phyloP scores from a whole-genome alignment of 2,113 vertebrate species.

The Peucedramus taeniatus region DNA sequence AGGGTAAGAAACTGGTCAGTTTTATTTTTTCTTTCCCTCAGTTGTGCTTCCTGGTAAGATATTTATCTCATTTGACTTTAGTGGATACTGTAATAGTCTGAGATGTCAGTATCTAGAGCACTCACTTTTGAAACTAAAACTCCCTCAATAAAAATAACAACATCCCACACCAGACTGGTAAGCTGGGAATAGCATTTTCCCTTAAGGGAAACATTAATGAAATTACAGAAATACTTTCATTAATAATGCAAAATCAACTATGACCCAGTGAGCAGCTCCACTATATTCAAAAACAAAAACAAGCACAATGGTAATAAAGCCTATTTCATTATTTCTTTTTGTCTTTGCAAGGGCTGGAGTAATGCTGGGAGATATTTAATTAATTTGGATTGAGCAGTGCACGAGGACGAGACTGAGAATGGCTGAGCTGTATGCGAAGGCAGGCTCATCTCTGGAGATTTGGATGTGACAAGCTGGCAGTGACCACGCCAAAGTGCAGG shows the following conservation, averaged over 20 bases:
- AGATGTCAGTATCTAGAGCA: neutral
- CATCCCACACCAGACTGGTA: neutral
- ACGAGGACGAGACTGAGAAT: rapidly evolving
- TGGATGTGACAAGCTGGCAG: neutral
- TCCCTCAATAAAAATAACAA: neutral
- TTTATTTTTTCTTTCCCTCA: neutral
- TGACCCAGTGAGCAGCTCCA: neutral
- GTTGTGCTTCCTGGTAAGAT: neutral
- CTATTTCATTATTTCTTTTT: neutral
- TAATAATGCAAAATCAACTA: neutral
- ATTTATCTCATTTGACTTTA: neutral
- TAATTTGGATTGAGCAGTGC: neutral
- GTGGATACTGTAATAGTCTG: neutral
- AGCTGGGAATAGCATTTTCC: neutral
- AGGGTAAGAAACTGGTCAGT: neutral
- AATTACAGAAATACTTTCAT: neutral
- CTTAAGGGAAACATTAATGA: neutral
- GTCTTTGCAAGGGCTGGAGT: neutral
- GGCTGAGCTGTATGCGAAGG: neutral
- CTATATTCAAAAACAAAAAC: neutral
- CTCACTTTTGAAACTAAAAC: neutral
- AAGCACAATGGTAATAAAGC: neutral
- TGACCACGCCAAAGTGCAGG: rapidly evolving
- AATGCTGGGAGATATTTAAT: neutral
- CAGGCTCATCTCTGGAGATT: neutral